Conservation (phyloP, 2,113 vertebrate genomes). For the Speoplatyrhinus poulsoni region DNA sequence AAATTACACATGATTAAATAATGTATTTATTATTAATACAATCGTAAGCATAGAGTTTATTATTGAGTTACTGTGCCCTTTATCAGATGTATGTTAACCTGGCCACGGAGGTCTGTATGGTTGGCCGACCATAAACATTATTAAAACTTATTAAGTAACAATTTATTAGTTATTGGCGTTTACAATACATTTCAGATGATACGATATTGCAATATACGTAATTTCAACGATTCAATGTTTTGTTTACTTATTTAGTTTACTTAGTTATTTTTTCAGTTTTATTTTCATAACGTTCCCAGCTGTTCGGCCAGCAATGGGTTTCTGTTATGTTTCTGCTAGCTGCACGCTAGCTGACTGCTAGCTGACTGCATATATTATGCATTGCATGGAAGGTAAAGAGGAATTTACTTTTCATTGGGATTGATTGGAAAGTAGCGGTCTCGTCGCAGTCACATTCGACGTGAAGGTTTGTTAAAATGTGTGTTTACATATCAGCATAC, state of each 20-base stretch:
- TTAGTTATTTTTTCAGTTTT: not conserved
- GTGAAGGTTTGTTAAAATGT: constrained; percentile 37
- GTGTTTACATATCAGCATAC: not conserved
- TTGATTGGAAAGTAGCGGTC: not conserved
- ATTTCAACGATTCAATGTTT: fast-evolving
- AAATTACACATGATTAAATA: too few species aligned
- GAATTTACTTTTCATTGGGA: too few species aligned
- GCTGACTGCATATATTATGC: constrained; percentile 9
- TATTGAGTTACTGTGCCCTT: not conserved
- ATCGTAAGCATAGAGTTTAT: not conserved
- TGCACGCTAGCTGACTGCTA: constrained; percentile 19
- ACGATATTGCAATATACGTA: fast-evolving
- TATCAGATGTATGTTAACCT: not conserved
- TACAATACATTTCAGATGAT: fast-evolving
- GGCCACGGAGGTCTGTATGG: constrained; percentile 39
- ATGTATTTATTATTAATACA: too few species aligned
- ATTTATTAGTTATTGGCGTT: not conserved
- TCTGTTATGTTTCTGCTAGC: constrained; percentile 44
- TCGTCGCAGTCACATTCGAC: not conserved
- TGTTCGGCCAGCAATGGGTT: constrained; percentile 9
- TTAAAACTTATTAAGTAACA: not conserved
- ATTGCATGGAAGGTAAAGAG: not conserved
- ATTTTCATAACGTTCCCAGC: not conserved
- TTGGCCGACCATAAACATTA: constrained; percentile 47
- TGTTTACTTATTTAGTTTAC: not conserved